These are phyloP conservation scores for Bothrops jararaca DNA, from an alignment of 2,113 vertebrate genomes.

Conservation along the genomic window DNA sequence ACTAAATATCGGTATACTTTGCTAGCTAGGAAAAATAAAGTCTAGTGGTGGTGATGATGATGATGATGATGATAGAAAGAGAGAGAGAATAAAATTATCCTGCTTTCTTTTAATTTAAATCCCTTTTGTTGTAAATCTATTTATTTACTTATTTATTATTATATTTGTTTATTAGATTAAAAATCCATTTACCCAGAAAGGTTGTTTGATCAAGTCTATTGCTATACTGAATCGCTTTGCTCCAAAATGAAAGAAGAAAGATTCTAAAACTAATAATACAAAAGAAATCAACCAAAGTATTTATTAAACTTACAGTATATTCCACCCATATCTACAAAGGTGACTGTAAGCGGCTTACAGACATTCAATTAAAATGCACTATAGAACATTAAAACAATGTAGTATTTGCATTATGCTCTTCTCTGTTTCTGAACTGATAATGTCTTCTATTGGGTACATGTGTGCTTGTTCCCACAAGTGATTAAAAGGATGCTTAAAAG, in stretches of 20 bases:
- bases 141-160: not conserved
- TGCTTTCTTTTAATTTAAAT: not conserved
- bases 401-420: not conserved
- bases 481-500: not conserved
- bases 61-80: not conserved
- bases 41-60: not conserved
- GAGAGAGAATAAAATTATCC: not conserved
- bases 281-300: not conserved
- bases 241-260: not conserved
- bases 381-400: not conserved
- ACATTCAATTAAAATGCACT: not conserved
- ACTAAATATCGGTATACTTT: not conserved
- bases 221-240: not conserved
- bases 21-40: not conserved
- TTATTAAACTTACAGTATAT: too few species aligned
- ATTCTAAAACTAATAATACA: not conserved
- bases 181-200: not conserved
- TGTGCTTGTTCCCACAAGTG: not conserved
- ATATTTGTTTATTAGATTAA: too few species aligned
- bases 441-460: not conserved
- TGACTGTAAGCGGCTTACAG: not conserved
- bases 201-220: not conserved
- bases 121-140: not conserved
- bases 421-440: not conserved
- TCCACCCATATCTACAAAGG: not conserved